Evolutionary conservation across 1,140 invertebrate genomes (phyloP), one percentile per base, ranked within the genome.

Genomic region (Caenorhabditis latens): DNA sequence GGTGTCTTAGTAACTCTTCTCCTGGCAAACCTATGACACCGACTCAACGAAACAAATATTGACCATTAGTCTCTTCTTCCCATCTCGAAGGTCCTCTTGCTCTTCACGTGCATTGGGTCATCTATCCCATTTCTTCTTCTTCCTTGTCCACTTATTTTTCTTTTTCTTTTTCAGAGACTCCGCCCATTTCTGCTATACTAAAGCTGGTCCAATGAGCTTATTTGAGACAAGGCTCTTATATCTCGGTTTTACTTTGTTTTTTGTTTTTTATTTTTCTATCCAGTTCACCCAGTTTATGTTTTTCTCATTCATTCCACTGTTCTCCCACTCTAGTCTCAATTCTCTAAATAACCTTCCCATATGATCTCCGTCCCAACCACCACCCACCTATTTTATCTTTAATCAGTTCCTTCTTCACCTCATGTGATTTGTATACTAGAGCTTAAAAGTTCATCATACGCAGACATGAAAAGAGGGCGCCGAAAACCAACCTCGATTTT

Each of bases 401-500:
- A 71, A 71, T 71, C 65, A 43, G 32, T 32, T 32, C 32, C 2
- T 71, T 71, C 2, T 71, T n/a, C 8, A 46, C 16, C 13, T 9
- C 71, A 50, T 79, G 71, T 50, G 71, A 79, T n/a, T 24, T 14
- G 8, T 21, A 5, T 14, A 53, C 11, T 24, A 79, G 71, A 79
- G 71, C n/a, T 53, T 48, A 13, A 11, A 50, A 79, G 43, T 48
- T 79, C 43, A 21, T 19, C 19, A 24, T 9, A 79, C 71, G 71
- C 71, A 79, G 46, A 79, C 71, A 79, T 16, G 32, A 50, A 79
- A 53, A 79, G n/a, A 8, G 7, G 24, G 46, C 46, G 11, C 46
- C 71, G 46, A 79, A 79, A 50, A 50, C 71, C 46, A 79, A 42
- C 71, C n/a, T 9, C 42, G 71, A 50, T n/a, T 79, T 79, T 79